phyloP scores from a whole-genome alignment of 1,140 invertebrate species.

The Cyrtorhinus lividipennis region DNA sequence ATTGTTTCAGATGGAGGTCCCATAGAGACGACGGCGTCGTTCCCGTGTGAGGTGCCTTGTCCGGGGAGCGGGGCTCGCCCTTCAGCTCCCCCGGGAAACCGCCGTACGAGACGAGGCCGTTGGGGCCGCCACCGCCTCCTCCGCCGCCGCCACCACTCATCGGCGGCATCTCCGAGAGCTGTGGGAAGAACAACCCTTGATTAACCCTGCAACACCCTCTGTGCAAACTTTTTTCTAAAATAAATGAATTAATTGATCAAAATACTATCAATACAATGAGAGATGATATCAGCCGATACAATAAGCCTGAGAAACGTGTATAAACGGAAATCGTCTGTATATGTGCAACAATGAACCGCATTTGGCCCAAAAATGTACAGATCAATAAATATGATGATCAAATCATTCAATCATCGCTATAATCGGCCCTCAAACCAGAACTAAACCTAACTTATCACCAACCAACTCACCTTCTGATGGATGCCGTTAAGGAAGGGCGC shows the following conservation, averaged over 20 bases:
- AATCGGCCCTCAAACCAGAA: not conserved
- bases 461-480: constrained; percentile 61
- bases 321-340: no score
- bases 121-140: constrained; percentile 15
- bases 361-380: no score
- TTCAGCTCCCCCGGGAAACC: constrained; percentile 21
- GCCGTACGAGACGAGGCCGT: constrained; percentile 18
- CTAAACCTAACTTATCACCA: constrained; percentile 25
- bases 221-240: no score
- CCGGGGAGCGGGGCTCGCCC: constrained; percentile 19
- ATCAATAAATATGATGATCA: no score
- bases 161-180: constrained; percentile 16
- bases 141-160: constrained; percentile 18
- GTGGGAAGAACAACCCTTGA: no score
- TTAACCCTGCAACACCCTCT: no score
- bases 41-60: constrained; percentile 19
- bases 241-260: no score
- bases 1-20: constrained; percentile 27
- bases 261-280: no score
- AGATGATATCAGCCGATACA: no score
- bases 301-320: no score
- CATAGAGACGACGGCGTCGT: constrained; percentile 25
- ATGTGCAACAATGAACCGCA: no score
- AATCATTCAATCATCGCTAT: no score
- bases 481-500: constrained; percentile 74